Conservation (phyloP, 2,113 vertebrate genomes). For the Aramus guarauna region DNA sequence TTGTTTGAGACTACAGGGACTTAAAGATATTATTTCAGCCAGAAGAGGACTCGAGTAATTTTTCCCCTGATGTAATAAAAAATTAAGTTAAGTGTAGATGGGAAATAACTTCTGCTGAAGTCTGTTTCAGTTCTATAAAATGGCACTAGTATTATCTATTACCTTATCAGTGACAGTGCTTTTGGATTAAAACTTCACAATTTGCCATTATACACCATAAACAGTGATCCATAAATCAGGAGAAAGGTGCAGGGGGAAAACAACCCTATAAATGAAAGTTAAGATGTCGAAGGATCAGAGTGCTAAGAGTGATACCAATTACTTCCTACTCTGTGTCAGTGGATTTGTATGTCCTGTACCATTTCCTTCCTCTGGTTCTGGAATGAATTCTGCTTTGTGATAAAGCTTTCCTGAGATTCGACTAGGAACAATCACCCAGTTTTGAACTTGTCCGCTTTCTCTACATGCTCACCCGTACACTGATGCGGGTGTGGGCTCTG, state of each 20-base stretch:
- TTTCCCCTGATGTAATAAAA: neutral
- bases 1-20: neutral
- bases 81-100: neutral
- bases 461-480: accelerated
- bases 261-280: neutral
- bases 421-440: accelerated
- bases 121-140: neutral
- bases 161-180: neutral
- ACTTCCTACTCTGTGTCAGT: neutral
- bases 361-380: neutral
- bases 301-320: neutral
- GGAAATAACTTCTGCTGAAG: neutral
- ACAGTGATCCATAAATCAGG: neutral
- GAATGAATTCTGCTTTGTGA: neutral
- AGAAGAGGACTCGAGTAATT: neutral
- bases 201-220: neutral
- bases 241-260: neutral
- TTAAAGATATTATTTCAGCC: neutral
- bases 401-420: neutral
- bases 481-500: neutral
- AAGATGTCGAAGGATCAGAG: accelerated
- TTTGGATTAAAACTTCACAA: neutral
- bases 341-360: neutral
- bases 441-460: neutral
- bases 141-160: neutral